Base-by-base conservation (phyloP, 1,140 invertebrate genomes). In the Drosophila ogumai region DNA sequence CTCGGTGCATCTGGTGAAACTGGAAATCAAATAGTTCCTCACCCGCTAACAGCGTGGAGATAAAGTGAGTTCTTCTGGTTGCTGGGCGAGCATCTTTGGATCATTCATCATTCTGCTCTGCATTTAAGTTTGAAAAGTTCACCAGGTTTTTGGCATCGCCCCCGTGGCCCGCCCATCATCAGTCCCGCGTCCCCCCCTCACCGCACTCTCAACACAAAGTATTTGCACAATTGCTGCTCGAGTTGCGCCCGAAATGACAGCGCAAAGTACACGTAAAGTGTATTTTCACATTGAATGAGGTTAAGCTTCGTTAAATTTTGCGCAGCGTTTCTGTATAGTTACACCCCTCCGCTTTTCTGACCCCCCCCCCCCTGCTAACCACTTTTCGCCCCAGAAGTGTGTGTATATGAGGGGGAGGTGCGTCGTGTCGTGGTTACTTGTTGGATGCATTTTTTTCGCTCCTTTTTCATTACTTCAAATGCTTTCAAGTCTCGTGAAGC, bases 271-370 rank as follows among this genome's bases (percentile, higher is more conserved):
- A 88, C 72, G 76, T 88, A 84, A 87, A 87, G 84, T 90, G 85
- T 87, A 81, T 90, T 87, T 85, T 90, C 72, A 58, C 85, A 90
- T 90, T 90, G 86, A 90, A 90, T 88, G 81, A 90, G 85, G 81
- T 90, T 90, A 90, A 90, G 85, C 85, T 90, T 90, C 85, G 85
- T 90, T 90, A 90, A 90, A 90, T 90, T 90, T 81, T 88, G 69
- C 78, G 58, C 80, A 78, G 84, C 61, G 55, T 73, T 60, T 34
- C 47, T 49, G 50, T 74, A 75, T 50, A 64, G 58, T 58, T 46
- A 69, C 19, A 50, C 65, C 38, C 52, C 40, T 25, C n/a, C 28
- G 19, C 34, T 60, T 54, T 52, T 50, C 43, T 17, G n/a, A 46
- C 31, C 36, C 28, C 6, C 36, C n/a, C 5, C 5, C 40, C 40